Evolutionary conservation across 2,113 vertebrate species (phyloP).

Genomic region (Centropus unirufus): DNA sequence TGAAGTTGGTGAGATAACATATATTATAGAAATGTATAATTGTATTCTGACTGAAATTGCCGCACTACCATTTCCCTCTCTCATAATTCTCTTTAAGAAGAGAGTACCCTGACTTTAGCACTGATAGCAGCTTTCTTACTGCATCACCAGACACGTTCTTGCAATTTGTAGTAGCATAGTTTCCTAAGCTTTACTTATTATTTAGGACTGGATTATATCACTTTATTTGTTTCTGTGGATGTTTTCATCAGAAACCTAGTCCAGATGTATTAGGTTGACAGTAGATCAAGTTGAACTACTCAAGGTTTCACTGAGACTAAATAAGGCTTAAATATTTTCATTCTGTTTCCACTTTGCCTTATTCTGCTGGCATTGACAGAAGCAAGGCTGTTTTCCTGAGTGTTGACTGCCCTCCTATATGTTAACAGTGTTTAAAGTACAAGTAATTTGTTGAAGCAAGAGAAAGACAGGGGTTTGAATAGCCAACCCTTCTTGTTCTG

Average conservation of each 20-base stretch:
- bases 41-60: not conserved
- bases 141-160: not conserved
- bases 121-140: not conserved
- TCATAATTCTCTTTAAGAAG: not conserved
- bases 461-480: conserved; percentile 19
- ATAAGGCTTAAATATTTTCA: conserved; percentile 69
- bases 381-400: conserved; percentile 28
- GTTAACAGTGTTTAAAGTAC: conserved; percentile 56
- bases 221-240: conserved; percentile 48
- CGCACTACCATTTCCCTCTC: not conserved
- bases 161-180: conserved; percentile 29
- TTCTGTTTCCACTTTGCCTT: conserved; percentile 58
- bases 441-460: conserved; percentile 52
- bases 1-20: not conserved
- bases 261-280: conserved; percentile 41
- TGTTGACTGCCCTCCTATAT: conserved; percentile 2
- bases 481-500: conserved; percentile 22
- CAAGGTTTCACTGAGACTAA: conserved; percentile 59
- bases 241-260: conserved; percentile 55
- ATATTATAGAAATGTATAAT: not conserved
- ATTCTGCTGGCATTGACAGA: conserved; percentile 31
- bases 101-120: not conserved
- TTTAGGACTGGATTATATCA: conserved; percentile 53
- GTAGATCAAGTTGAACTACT: conserved; percentile 25
- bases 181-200: conserved; percentile 52